phyloP scores from a whole-genome alignment of 2,888 invertebrate genomes.

The Euplagia quadripunctaria region DNA sequence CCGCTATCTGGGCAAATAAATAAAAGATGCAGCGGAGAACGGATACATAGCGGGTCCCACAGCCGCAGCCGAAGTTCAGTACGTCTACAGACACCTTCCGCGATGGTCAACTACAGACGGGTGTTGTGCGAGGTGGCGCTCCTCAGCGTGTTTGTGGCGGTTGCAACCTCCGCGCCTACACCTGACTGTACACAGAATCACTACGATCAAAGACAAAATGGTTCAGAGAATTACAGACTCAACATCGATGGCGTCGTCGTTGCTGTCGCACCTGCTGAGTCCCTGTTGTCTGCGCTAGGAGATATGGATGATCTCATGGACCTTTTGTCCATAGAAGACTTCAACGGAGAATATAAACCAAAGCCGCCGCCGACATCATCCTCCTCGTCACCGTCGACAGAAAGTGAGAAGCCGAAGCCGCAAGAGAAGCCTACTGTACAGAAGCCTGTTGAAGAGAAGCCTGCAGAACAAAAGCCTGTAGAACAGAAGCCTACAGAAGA shows the following conservation, averaged over 20 bases:
- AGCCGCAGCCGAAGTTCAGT: conserved; percentile 72
- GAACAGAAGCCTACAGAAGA: conserved; percentile 39
- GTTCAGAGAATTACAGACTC: conserved; percentile 91
- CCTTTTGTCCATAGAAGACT: conserved; percentile 64
- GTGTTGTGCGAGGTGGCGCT: conserved; percentile 76
- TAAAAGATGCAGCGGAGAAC: conserved; percentile 83
- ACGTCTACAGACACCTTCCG: conserved; percentile 66
- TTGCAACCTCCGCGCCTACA: conserved; percentile 62
- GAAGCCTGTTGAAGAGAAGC: conserved; percentile 38
- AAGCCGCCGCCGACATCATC: conserved; percentile 49
- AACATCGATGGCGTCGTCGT: conserved; percentile 90
- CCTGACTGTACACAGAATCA: conserved; percentile 54
- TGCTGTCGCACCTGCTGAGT: conserved; percentile 89
- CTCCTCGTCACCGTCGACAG: conserved; percentile 14
- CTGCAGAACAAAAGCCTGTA: conserved; percentile 44
- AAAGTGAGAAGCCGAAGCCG: conserved; percentile 38
- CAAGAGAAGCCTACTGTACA: conserved; percentile 34
- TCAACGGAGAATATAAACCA: conserved; percentile 53
- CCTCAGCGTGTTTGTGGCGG: conserved; percentile 54
- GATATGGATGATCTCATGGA: conserved; percentile 80
- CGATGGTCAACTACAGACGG: conserved; percentile 85
- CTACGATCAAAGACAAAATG: conserved; percentile 93
- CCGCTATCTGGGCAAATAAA: conserved; percentile 86
- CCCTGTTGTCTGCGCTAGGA: conserved; percentile 86
- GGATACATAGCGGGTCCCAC: conserved; percentile 78